Percentiles rank a stretch among this genome's conserved stretches.
Evolutionary conservation across 2,888 invertebrate genomes (phyloP).

Genomic region (Melinaea marsaeus): DNA sequence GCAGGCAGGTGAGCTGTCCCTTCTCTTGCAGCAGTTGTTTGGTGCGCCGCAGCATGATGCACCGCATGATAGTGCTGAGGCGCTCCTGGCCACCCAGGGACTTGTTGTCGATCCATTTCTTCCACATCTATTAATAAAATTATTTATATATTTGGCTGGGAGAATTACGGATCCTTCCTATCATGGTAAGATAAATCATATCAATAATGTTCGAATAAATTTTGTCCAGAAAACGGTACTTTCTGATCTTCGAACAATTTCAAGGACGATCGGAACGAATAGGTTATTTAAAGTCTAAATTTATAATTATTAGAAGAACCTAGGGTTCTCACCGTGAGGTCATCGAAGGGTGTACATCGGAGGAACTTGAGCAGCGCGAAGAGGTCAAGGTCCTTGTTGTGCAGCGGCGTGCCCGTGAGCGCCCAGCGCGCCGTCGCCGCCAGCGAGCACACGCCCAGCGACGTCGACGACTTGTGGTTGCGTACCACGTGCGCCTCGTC

Average conservation of each 20-base stretch:
- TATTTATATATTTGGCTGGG: too few relatives aligned
- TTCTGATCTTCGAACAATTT: too few relatives aligned
- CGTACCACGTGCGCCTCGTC: slow-evolving; percentile 97
- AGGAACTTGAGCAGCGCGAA: slow-evolving; percentile 90
- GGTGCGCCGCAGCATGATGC: slow-evolving; percentile 91
- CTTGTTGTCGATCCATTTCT: slow-evolving; percentile 93
- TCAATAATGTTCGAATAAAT: too few relatives aligned
- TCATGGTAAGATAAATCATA: too few relatives aligned
- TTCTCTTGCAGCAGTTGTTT: slow-evolving; percentile 85
- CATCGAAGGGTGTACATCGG: slow-evolving; percentile 92
- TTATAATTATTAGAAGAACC: too few relatives aligned
- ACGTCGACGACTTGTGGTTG: slow-evolving; percentile 89
- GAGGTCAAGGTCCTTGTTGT: slow-evolving; percentile 92
- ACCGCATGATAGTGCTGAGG: slow-evolving; percentile 90
- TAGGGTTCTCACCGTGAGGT: slow-evolving; percentile 76
- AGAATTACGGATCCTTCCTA: too few relatives aligned
- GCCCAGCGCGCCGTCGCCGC: slow-evolving; percentile 79
- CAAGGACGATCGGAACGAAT: too few relatives aligned
- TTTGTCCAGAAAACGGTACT: too few relatives aligned
- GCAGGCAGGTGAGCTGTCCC: slow-evolving; percentile 81
- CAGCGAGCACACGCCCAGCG: slow-evolving; percentile 83
- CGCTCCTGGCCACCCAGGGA: slow-evolving; percentile 86
- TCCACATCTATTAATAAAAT: slow-evolving; percentile 83
- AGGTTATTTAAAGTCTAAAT: too few relatives aligned
- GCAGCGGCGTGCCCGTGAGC: slow-evolving; percentile 96